phyloP scores from a whole-genome alignment of 1,140 invertebrate species.

The Scaptomyza graminum region DNA sequence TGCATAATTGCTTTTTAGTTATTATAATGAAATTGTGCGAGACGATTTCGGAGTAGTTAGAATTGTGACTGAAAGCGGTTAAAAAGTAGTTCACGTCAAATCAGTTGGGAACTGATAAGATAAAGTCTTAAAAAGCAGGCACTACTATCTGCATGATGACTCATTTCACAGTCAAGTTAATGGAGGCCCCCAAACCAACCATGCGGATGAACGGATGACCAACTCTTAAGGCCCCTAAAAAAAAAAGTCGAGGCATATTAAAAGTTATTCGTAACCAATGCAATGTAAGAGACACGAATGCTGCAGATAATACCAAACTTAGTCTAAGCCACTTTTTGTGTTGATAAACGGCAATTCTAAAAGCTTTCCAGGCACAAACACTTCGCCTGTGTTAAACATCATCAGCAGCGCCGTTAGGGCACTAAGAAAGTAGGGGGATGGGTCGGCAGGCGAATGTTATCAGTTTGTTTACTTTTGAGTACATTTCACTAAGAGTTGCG shows the following conservation, averaged over 20 bases:
- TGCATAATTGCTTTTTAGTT: conserved; percentile 32
- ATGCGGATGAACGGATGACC: conserved; percentile 31
- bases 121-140: conserved; percentile 8
- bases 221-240: not conserved
- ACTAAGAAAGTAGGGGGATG: not conserved
- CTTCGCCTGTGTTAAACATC: conserved; percentile 1
- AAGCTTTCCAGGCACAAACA: conserved; percentile 34
- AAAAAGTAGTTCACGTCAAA: conserved; percentile 12
- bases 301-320: conserved; percentile 8
- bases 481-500: too few relatives aligned
- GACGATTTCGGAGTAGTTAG: conserved; percentile 3
- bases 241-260: too few relatives aligned
- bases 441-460: not conserved
- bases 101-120: conserved; percentile 29
- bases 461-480: conserved; percentile 67
- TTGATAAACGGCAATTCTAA: conserved; percentile 12
- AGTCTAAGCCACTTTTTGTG: conserved; percentile 32
- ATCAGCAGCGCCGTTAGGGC: not conserved
- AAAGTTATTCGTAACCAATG: conserved; percentile 3
- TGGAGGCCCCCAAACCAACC: not conserved
- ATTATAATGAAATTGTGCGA: not conserved
- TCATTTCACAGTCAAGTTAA: conserved; percentile 16
- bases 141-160: conserved; percentile 50
- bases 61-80: conserved; percentile 12
- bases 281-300: not conserved